Evolutionary conservation across 2,797 vertebrate species (phyloP), one percentile per base, ranked within the genome.

Genomic region (Cheirogaleus major): DNA sequence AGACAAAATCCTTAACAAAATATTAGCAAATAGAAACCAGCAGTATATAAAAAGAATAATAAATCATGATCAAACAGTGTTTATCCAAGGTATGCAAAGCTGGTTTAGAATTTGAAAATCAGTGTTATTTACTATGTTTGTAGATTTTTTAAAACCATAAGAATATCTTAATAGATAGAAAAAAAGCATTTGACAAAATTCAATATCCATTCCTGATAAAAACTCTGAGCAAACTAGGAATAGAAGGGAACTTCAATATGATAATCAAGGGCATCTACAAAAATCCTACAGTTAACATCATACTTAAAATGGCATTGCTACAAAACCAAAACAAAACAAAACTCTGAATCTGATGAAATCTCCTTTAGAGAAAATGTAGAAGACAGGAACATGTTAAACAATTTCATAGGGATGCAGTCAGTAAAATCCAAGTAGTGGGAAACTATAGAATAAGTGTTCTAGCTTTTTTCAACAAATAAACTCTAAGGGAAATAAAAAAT

Each of bases 21-120:
- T 88, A n/a, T 69, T 94, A 89, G 79, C 23, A 88, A 92, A 55
- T 78, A 79, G 61, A 89, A 96, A 50, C 30, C 63, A 72, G 45
- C 59, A 70, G 1, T 91, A 7, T 82, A 70, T 88, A 87, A 78
- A 87, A 93, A 52, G 52, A 70, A 18, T 52, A 83, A 80, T 67
- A 78, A 79, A 23, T 89, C 12, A 57, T 50, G 48, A 48, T 65
- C 35, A 92, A 72, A 30, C 63, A 38, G 14, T 94, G 9, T 88
- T 89, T 85, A 63, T 84, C 55, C 38, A 89, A 67, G 57, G 67
- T 30, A 73, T 32, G 2, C 84, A 65, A n/a, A 32, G 7, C 23
- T 67, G 38, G 8, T 45, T 86, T 96, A 55, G 67, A 25, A 63
- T 70, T 94, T 18, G 75, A 32, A 86, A 76, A 50, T 89, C 65